A percentile compares a stretch with the other conserved stretches of the same genome.
Conservation (phyloP, 2,113 vertebrate species). For the Hippocampus guttulatus region DNA sequence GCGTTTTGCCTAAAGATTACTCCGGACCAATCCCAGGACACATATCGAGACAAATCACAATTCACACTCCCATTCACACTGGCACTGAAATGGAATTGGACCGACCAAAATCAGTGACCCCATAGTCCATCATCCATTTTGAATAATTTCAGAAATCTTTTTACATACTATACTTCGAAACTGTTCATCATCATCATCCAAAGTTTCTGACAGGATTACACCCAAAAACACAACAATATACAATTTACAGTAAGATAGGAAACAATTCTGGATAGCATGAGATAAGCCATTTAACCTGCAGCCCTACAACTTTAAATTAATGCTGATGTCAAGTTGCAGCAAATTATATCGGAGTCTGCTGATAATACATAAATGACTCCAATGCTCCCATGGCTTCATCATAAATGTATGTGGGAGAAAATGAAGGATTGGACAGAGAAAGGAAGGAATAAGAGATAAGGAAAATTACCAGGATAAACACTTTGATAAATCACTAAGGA, state of each 20-base stretch:
- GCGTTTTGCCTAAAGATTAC: too few relatives aligned
- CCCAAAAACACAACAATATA: slow-evolving; percentile 8
- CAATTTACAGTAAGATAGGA: slow-evolving; percentile 10
- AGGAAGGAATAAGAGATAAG: slow-evolving; percentile 29
- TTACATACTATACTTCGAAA: too few relatives aligned
- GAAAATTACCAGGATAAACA: slow-evolving; percentile 58
- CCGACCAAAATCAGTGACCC: too few relatives aligned
- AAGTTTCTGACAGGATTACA: slow-evolving; percentile 1
- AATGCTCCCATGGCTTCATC: slow-evolving; percentile 19
- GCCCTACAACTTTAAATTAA: slow-evolving; percentile 23
- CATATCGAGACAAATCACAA: too few relatives aligned
- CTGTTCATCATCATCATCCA: too few relatives aligned
- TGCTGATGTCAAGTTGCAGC: slow-evolving; percentile 8
- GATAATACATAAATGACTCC: slow-evolving; percentile 27
- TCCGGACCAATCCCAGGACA: too few relatives aligned
- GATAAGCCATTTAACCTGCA: slow-evolving; percentile 31
- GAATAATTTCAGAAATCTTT: too few relatives aligned
- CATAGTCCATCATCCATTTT: too few relatives aligned
- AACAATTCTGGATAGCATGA: slow-evolving; percentile 34
- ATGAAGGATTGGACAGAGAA: slow-evolving; percentile 6
- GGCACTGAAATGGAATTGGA: too few relatives aligned
- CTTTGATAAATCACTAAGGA: slow-evolving; percentile 54
- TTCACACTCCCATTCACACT: too few relatives aligned
- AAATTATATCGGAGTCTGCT: slow-evolving; percentile 27
- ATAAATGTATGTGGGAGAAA: slow-evolving; percentile 7